Base-by-base conservation (phyloP, 2,797 vertebrate species). In the Lacerta agilis region DNA sequence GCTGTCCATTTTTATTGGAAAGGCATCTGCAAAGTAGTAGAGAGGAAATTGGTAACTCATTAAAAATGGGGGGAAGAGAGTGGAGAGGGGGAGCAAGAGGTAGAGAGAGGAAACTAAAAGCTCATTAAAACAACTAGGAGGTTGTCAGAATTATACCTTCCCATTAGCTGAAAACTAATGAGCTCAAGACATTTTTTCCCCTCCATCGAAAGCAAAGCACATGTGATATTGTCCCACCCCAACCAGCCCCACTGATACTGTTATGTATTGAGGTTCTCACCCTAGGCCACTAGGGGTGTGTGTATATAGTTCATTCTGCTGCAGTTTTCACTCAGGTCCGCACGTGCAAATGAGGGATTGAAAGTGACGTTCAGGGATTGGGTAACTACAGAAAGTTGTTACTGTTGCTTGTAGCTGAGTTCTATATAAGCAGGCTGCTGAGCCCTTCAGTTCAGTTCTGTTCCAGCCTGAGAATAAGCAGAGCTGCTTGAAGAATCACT, bases 1-100 rank as follows among this genome's bases (percentile, higher is more conserved):
- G 94, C 93, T 96, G 94, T 95, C 93, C 94, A 87, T 94, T 97
- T 97, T 97, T 96, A 95, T 92, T 94, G 92, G 91, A 94, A 90
- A 95, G 90, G 90, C 95, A 94, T 97, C 95, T 95, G 91, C 90
- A 93, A 95, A 94, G 55, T 88, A 88, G 93, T 89, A 87, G 73
- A 86, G 92, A 96, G 96, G 97, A 93, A 97, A 97, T 94, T 96
- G 95, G 94, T 95, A 95, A 96, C 95, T 96, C 95, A 96, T 97
- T 97, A 97, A 97, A 97, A 96, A 94, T 91, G 92, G 91, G 93
- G 94, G 93, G 86, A 91, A 49, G 93, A 92, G 88, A 76, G 82
- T 15, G 49, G 90, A 89, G 87, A 83, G 55, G 2, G 93, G 93
- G 88, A 76, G 82, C 81, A 88, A 45, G 27, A 82, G 77, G 85